Conservation (phyloP, 1,140 invertebrate genomes). For the Drosophila lini region DNA sequence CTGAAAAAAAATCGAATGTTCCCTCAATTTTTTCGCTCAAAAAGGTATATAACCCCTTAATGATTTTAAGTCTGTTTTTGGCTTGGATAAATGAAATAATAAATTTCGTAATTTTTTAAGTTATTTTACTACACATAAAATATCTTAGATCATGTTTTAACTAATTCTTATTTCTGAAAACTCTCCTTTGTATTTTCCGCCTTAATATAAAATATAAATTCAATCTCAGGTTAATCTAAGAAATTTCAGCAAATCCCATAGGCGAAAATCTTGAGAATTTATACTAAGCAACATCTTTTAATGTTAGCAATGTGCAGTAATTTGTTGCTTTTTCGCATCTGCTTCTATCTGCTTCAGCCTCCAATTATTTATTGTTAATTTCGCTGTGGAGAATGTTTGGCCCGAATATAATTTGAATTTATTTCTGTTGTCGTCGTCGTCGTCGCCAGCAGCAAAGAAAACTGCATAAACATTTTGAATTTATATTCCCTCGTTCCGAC, state of each 20-base stretch:
- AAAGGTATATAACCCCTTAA: no score
- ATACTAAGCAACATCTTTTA: constrained; percentile 2
- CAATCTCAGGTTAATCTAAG: background rate
- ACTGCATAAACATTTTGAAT: constrained; percentile 69
- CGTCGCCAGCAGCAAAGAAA: constrained; percentile 17
- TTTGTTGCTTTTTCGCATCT: constrained; percentile 21
- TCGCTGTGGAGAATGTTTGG: constrained; percentile 19
- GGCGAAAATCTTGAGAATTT: constrained; percentile 18
- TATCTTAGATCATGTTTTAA: no score
- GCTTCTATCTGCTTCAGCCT: constrained; percentile 12
- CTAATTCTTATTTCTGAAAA: background rate
- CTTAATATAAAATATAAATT: background rate
- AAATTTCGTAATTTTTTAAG: background rate
- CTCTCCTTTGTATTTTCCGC: background rate
- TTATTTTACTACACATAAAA: background rate
- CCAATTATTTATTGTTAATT: constrained; percentile 35
- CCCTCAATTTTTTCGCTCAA: no score
- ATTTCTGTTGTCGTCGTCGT: constrained; percentile 51
- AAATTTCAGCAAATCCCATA: background rate
- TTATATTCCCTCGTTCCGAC: constrained; percentile 46
- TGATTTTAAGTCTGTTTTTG: background rate
- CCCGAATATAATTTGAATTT: constrained; percentile 59
- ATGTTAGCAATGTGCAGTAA: constrained; percentile 16
- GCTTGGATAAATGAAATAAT: background rate
- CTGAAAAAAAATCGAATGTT: no score